phyloP scores from a whole-genome alignment of 1,140 invertebrate genomes.

The Anoplolepis gracilipes region DNA sequence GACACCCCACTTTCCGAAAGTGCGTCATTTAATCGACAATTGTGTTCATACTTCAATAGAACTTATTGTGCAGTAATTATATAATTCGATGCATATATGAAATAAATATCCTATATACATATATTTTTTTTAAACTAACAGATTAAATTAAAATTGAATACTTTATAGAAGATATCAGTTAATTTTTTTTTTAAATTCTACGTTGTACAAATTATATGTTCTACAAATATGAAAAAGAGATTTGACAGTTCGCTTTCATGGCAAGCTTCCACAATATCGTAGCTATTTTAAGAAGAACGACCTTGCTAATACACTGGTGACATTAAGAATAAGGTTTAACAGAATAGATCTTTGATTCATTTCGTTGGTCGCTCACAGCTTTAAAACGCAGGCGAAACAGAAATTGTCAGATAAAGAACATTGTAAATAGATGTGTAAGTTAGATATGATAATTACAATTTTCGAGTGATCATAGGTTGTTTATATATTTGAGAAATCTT shows the following conservation, averaged over 20 bases:
- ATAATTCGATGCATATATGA: neutral
- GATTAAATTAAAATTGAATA: neutral
- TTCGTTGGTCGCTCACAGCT: neutral
- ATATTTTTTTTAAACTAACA: neutral
- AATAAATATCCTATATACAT: neutral
- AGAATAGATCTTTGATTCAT: neutral
- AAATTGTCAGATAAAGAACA: neutral
- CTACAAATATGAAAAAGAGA: neutral
- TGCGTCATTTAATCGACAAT: neutral
- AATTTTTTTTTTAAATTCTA: neutral
- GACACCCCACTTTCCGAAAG: neutral
- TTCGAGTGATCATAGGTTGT: neutral
- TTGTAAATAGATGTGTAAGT: neutral
- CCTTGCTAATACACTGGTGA: constrained; percentile 14
- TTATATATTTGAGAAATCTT: neutral
- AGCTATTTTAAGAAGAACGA: constrained; percentile 23
- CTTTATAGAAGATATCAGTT: neutral
- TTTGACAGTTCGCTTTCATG: neutral
- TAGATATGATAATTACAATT: neutral
- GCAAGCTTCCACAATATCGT: neutral
- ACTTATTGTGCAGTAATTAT: neutral
- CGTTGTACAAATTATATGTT: neutral
- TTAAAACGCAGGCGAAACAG: neutral
- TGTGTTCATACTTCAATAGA: neutral
- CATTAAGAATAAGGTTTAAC: neutral